Evolutionary conservation across 2,113 vertebrate species (phyloP), one percentile per base, ranked within the genome.

Genomic region (Chionis minor): DNA sequence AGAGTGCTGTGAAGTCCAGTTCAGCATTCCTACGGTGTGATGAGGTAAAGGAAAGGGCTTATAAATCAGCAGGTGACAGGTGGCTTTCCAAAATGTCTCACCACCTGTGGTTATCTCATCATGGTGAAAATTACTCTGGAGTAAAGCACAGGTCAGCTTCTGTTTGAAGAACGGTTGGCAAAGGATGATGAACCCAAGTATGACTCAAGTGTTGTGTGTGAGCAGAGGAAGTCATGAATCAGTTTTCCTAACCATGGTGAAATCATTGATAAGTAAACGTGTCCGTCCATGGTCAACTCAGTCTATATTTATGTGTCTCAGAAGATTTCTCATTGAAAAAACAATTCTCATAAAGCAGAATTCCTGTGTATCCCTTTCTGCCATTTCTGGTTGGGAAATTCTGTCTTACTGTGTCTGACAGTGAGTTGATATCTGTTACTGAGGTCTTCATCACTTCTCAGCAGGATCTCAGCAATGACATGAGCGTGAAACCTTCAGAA

Each of bases 271-370:
- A 80, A 52, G 14, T 40, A 23, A 86, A 70, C 5, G 12, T 40
- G 24, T 44, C 30, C 52, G 66, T 61, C 14, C 7, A 42, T 22
- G 13, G 44, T 40, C 42, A 58, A 26, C 28, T n/a, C 23, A 45
- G 26, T 23, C 32, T n/a, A 16, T 12, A 17, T 74, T 86, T 70
- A 44, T 0, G 1, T 0, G 0, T 49, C 26, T 67, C 67, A 40
- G 45, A 79, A 73, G 16, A 49, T 80, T 73, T 80, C 30, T 69
- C 27, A 38, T 2, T 44, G 47, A 73, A 61, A 83, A 73, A 61
- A 44, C 33, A 35, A 54, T 58, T 66, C 5, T 54, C 8, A 40
- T 40, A n/a, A 82, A 78, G 38, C 23, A 59, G 45, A 47, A 83
- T 66, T 66, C 33, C 23, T 44, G 2, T n/a, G 18, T 62, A 19